A percentile compares a stretch with the other conserved stretches of the same genome.
phyloP scores from a whole-genome alignment of 2,888 invertebrate species.

The Pseudoips prasinana region DNA sequence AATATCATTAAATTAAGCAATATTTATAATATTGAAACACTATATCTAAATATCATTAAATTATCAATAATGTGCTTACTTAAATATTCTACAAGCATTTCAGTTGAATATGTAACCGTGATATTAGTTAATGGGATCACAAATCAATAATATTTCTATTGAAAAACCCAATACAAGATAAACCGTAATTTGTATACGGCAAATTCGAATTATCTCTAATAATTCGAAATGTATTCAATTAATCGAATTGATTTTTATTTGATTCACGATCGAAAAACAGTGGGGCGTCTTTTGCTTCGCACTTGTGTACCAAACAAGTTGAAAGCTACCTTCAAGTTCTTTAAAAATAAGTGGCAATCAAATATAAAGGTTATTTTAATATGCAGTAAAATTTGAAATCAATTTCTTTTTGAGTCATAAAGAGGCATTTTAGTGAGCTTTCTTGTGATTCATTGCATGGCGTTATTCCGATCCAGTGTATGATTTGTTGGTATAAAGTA shows the following conservation, averaged over 20 bases:
- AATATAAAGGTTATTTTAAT: conserved; percentile 76
- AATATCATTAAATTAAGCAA: too few species aligned
- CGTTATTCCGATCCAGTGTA: conserved; percentile 47
- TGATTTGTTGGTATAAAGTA: conserved; percentile 68
- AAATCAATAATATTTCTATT: conserved; percentile 36
- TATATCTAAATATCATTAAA: too few species aligned
- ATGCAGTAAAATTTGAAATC: conserved; percentile 77
- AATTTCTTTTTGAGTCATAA: conserved; percentile 70
- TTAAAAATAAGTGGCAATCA: conserved; percentile 62
- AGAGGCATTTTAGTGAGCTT: conserved; percentile 60
- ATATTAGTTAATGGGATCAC: conserved; percentile 27
- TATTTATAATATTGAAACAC: too few species aligned
- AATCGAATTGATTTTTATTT: conserved; percentile 62
- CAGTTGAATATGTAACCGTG: conserved; percentile 22
- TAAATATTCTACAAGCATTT: conserved; percentile 11
- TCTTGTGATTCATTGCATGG: conserved; percentile 59
- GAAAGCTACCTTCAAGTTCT: conserved; percentile 39
- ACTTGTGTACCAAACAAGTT: conserved; percentile 31
- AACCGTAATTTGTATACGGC: conserved; percentile 40
- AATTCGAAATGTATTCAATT: conserved; percentile 59
- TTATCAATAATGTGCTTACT: conserved; percentile 2
- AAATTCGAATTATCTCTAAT: conserved; percentile 38
- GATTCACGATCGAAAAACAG: conserved; percentile 59
- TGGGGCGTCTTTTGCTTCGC: conserved; percentile 50
- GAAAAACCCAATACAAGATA: conserved; percentile 32